Evolutionary conservation across 2,888 invertebrate species (phyloP).

Genomic region (Muschampia plurimacula): DNA sequence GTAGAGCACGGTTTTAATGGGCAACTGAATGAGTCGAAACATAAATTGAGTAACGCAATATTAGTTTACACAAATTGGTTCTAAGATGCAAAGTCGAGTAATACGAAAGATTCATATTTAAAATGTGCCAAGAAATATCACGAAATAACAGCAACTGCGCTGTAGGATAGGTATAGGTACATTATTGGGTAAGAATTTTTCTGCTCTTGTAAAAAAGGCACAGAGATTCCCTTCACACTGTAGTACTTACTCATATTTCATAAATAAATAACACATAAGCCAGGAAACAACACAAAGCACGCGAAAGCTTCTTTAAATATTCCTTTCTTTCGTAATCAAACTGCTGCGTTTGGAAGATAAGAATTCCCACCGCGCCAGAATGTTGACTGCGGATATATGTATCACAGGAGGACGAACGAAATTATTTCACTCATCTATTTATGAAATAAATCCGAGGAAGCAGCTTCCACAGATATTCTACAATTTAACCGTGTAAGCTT

Average conservation of each 20-base stretch:
- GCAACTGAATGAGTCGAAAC: constrained; percentile 18
- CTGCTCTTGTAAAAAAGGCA: constrained; percentile 15
- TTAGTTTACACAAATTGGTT: constrained; percentile 30
- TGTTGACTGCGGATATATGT: constrained; percentile 60
- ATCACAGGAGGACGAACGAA: constrained; percentile 66
- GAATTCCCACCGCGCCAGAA: constrained; percentile 75
- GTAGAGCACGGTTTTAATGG: background rate
- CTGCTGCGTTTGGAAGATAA: constrained; percentile 81
- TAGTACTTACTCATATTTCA: constrained; percentile 60
- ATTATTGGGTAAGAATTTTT: constrained; percentile 6
- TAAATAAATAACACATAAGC: constrained; percentile 76
- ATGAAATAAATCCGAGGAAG: constrained; percentile 68
- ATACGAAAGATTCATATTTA: constrained; percentile 21
- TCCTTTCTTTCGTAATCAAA: constrained; percentile 82
- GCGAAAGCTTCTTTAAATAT: constrained; percentile 79
- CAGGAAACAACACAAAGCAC: constrained; percentile 69
- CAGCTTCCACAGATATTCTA: constrained; percentile 51
- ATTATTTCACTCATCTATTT: constrained; percentile 80
- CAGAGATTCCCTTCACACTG: constrained; percentile 49
- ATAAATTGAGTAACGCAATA: constrained; percentile 22
- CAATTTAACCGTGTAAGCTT: constrained; percentile 50
- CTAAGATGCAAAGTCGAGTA: constrained; percentile 15
- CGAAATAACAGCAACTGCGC: constrained; percentile 16
- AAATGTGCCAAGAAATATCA: constrained; percentile 32
- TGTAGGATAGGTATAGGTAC: constrained; percentile 22